Evolutionary conservation across 2,113 vertebrate genomes (phyloP), one percentile per base, ranked within the genome.

Genomic region (Rhinoptilus africanus): DNA sequence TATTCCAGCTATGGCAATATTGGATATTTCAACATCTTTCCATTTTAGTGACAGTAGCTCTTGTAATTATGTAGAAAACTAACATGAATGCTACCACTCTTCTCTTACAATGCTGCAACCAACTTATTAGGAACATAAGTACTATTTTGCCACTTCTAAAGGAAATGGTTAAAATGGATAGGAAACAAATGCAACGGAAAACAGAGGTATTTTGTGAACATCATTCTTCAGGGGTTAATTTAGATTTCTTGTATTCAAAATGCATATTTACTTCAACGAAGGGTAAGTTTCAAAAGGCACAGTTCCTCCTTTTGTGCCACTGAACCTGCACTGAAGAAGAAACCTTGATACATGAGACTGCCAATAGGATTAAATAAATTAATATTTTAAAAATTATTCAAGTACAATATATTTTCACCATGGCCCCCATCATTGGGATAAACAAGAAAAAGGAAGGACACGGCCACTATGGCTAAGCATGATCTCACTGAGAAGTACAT

Each of bases 281-380:
- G 54, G 12, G 12, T 72, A 53, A 60, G 13, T 59, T 69, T 88
- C 62, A 60, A 66, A 69, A 79, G 53, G 37, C 45, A 81, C 39
- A 21, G 26, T 51, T 86, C 88, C 72, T 95, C 60, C 34, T 74
- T 71, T 91, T 53, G 67, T 90, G 47, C 57, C 34, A 43, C 66
- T 41, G 16, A 81, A 53, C 39, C 34, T 75, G 37, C 62, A 73
- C n/a, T 59, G 43, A 34, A 41, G 45, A 47, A 73, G 37, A 62
- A 95, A 48, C 37, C 80, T 88, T 95, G 93, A 73, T 92, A 90
- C 95, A 94, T 89, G 72, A 95, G 85, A 47, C 41, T 93, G 48
- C 35, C 51, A 86, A 67, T 17, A 41, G 69, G 60, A 93, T 37
- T n/a, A 62, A 87, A n/a, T 80, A 88, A 88, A 74, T 10, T 22